Percentiles rank a stretch among this genome's conserved stretches.
These are phyloP conservation scores for Polydrusus tereticollis DNA, from an alignment of 2,888 invertebrate species.

Conservation along the genomic window DNA sequence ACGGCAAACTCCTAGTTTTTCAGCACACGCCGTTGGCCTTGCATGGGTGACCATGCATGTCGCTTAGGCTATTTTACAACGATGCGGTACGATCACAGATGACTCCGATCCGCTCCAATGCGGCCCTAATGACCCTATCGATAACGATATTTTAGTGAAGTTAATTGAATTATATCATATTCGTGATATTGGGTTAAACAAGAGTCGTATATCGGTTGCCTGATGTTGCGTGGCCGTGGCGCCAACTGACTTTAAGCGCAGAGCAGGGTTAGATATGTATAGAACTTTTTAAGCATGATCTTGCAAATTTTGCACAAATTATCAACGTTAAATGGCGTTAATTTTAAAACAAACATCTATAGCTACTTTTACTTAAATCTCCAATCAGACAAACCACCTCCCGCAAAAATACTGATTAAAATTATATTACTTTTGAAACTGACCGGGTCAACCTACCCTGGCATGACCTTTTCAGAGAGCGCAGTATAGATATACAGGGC, in stretches of 20 bases:
- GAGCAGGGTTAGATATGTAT: too few relatives aligned
- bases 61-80: constrained; percentile 13
- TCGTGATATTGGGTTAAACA: constrained; percentile 18
- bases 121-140: constrained; percentile 47
- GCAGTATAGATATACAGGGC: too few relatives aligned
- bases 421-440: too few relatives aligned
- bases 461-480: too few relatives aligned
- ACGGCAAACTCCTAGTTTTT: constrained; percentile 30
- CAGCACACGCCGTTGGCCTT: constrained; percentile 31
- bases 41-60: constrained; percentile 35
- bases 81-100: constrained; percentile 35
- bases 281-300: too few relatives aligned
- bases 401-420: too few relatives aligned
- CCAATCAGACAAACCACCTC: too few relatives aligned
- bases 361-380: too few relatives aligned
- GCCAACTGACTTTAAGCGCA: constrained; percentile 21
- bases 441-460: too few relatives aligned
- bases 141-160: constrained; percentile 41
- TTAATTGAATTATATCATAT: constrained; percentile 44
- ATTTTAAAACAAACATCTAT: too few relatives aligned
- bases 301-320: too few relatives aligned
- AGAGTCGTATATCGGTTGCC: constrained; percentile 13
- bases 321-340: too few relatives aligned
- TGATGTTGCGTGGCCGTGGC: constrained; percentile 25
- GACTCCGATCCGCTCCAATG: constrained; percentile 40